Percentiles rank a stretch among this genome's conserved stretches.
Conservation (phyloP, 2,888 invertebrate species). For the Balanococcus diminutus region DNA sequence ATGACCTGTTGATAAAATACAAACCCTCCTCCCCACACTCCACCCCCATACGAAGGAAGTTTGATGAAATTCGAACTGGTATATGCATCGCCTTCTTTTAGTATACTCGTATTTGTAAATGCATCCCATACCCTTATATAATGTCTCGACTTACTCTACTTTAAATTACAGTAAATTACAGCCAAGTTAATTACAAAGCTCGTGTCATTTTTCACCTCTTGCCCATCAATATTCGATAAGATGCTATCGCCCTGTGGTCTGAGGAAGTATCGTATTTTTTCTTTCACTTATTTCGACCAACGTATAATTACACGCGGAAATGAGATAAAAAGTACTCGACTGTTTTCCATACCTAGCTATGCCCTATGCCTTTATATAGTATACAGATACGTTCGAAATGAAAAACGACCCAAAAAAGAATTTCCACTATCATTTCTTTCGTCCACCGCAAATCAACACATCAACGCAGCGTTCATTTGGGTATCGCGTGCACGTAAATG, state of each 20-base stretch:
- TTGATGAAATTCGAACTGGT: slow-evolving; percentile 7
- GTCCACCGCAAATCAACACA: not conserved
- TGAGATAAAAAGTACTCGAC: not conserved
- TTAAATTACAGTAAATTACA: no score
- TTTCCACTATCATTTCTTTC: not conserved
- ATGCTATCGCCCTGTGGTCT: not conserved
- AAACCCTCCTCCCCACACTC: not conserved
- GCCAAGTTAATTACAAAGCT: not conserved
- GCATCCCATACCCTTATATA: no score
- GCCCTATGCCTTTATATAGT: no score
- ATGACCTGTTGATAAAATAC: slow-evolving; percentile 4
- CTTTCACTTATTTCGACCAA: not conserved
- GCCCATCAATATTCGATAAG: not conserved
- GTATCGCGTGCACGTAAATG: slow-evolving; percentile 54
- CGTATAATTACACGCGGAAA: not conserved
- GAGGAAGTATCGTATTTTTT: slow-evolving; percentile 27
- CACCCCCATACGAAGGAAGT: not conserved
- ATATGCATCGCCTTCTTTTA: not conserved
- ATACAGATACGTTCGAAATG: not conserved
- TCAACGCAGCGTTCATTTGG: not conserved
- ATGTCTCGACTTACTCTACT: no score
- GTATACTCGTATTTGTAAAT: no score
- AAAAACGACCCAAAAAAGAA: not conserved
- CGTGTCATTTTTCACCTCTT: not conserved
- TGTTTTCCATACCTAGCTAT: not conserved